These are phyloP conservation scores for Macquaria australasica DNA, from an alignment of 2,113 vertebrate species.

Conservation along the genomic window DNA sequence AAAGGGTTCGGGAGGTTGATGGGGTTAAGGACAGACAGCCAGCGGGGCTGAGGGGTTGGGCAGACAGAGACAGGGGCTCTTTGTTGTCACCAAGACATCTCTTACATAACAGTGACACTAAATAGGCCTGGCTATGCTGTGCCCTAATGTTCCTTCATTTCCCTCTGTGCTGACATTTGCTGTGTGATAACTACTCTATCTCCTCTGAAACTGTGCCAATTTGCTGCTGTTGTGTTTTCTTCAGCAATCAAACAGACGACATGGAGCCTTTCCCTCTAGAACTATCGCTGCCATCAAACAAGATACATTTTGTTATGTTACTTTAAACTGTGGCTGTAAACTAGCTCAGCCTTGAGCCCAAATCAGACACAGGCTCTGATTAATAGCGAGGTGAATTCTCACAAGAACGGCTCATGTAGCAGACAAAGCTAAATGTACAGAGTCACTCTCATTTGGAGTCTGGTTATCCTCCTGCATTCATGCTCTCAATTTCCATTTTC, in stretches of 20 bases:
- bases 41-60: background rate
- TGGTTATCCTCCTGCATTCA: background rate
- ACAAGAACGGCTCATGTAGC: background rate
- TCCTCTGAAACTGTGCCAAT: background rate
- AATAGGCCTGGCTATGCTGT: slow-evolving; percentile 34
- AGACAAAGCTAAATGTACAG: background rate
- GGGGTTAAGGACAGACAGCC: slow-evolving; percentile 24
- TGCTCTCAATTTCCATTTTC: background rate
- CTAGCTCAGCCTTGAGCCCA: slow-evolving; percentile 4
- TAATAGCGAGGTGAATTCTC: background rate
- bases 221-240: slow-evolving; percentile 36
- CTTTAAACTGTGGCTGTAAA: slow-evolving; percentile 5
- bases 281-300: background rate
- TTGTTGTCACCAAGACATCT: slow-evolving; percentile 47
- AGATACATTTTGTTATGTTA: background rate
- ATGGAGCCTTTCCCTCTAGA: background rate
- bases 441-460: background rate
- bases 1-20: slow-evolving; percentile 4
- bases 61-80: slow-evolving; percentile 27
- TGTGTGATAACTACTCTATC: background rate
- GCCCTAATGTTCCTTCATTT: slow-evolving; percentile 19
- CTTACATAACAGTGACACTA: slow-evolving; percentile 56
- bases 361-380: background rate
- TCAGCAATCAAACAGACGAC: background rate
- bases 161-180: background rate